Base-by-base conservation (phyloP, 1,140 invertebrate genomes). In the Akabosia matsudoensis region DNA sequence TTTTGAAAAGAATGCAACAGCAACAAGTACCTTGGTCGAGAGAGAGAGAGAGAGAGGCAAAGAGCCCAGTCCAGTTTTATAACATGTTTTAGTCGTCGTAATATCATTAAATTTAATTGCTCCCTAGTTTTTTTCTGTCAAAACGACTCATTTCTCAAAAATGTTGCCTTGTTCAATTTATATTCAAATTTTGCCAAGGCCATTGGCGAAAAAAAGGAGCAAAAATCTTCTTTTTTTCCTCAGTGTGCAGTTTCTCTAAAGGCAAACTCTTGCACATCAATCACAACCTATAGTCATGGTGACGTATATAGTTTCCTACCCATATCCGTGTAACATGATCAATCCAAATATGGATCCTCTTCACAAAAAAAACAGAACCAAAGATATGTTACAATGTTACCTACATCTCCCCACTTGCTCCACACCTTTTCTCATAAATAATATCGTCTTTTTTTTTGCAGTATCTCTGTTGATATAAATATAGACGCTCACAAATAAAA, bases 151-250 rank as follows among this genome's bases (percentile, higher is more conserved):
- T 45, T 45, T 45, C 37, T 45, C 37, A 45, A 67, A 67, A 67
- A 67, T 67, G 61, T 67, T 67, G 31, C 61, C 61, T 67, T 67
- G 61, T 22, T 67, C 61, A 31, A 24, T 67, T 67, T 31, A 31
- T 67, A 67, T 31, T 67, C 61, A 30, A 67, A 67, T 67, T 16
- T 10, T n/a, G 26, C 61, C 61, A 67, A 67, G 61, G 61, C 61
- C 61, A 67, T 67, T 67, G 7, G 14, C 14, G 24, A 61, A n/a
- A 22, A 61, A n/a, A 61, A 24, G 14, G 54, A n/a, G 45, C n/a
- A 51, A 51, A 13, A 51, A 51, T 51, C 10, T 13, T 51, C 10
- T 10, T 13, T 51, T n/a, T 51, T 51, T 51, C 45, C n/a, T 10
- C 45, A 51, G 45, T n/a, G n/a, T n/a, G n/a, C n/a, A n/a, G n/a